Base-by-base conservation (phyloP, 2,888 invertebrate genomes). In the Smittia sp. region DNA sequence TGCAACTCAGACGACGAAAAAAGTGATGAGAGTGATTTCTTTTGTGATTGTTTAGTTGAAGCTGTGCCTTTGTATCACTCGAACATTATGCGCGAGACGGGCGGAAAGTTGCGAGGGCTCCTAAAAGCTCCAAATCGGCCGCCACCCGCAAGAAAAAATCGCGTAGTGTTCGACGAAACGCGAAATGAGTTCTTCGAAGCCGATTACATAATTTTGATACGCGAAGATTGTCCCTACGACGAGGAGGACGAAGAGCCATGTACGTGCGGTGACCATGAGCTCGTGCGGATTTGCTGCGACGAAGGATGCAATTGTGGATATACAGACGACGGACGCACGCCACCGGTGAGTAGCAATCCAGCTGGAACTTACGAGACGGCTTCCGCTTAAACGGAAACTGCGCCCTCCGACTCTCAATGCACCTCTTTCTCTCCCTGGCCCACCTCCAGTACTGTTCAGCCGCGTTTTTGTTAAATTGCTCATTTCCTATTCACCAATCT, bases 181-280 rank as follows among this genome's bases (percentile, higher is more conserved):
- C 88, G 91, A 73, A 94, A 94, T 83, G 92, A 93, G 81, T 94
- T 93, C 83, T 94, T 94, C 81, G 94, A 94, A 78, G 94, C 94
- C 70, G 94, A 94, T 83, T 94, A 94, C 79, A 94, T 94, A 79
- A 94, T 94, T 78, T 86, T 94, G 76, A 93, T 94, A 76, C 89
- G 94, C 75, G 94, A 94, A 80, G 94, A 94, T 80, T 93, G 93
- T 79, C 89, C 89, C 78, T 91, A 90, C 79, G 93, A 92, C 74
- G 92, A 92, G 78, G 93, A 92, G 79, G 88, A 88, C 75, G 86
- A 87, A 77, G 89, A 88, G 80, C 88, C 88, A 74, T 92, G 92
- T 78, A 91, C 91, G 78, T 89, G 89, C 78, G 87, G 87, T 76
- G 89, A 88, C 79, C 88, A 88, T 79, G 89, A 88, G 79, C 84